These are phyloP conservation scores for Nannobrachium achirus DNA, from an alignment of 2,113 vertebrate genomes.

Conservation along the genomic window DNA sequence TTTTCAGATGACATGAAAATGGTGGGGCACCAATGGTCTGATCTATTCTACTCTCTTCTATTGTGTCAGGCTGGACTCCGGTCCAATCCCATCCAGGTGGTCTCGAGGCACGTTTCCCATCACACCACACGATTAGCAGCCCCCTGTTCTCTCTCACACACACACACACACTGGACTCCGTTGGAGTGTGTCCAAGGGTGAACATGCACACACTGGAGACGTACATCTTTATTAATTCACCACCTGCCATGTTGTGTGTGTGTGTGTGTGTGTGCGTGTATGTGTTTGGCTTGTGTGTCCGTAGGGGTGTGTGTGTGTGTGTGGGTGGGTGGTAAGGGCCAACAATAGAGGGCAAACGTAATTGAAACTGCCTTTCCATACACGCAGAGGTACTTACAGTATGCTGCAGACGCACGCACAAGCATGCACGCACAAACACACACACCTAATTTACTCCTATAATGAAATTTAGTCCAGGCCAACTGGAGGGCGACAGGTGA, in stretches of 20 bases:
- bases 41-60: no score
- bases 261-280: not conserved
- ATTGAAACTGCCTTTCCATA: slow-evolving; percentile 18
- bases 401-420: not conserved
- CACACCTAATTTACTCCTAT: slow-evolving; percentile 24
- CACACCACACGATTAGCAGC: slow-evolving; percentile 63
- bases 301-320: not conserved
- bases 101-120: slow-evolving; percentile 71
- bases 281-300: not conserved
- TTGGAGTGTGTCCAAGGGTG: no score
- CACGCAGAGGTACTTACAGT: not conserved
- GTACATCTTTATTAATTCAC: no score
- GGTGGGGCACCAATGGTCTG: no score
- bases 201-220: no score
- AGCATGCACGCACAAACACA: not conserved
- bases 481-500: not conserved
- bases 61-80: slow-evolving; percentile 10
- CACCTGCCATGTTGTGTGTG: no score
- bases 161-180: not conserved
- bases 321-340: not conserved
- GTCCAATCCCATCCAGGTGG: slow-evolving; percentile 60
- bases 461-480: slow-evolving; percentile 8
- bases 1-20: no score
- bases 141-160: slow-evolving; percentile 61
- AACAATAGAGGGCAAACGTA: slow-evolving; percentile 25